Conservation (phyloP, 2,888 invertebrate genomes). For the Pyrrhosoma nymphula region DNA sequence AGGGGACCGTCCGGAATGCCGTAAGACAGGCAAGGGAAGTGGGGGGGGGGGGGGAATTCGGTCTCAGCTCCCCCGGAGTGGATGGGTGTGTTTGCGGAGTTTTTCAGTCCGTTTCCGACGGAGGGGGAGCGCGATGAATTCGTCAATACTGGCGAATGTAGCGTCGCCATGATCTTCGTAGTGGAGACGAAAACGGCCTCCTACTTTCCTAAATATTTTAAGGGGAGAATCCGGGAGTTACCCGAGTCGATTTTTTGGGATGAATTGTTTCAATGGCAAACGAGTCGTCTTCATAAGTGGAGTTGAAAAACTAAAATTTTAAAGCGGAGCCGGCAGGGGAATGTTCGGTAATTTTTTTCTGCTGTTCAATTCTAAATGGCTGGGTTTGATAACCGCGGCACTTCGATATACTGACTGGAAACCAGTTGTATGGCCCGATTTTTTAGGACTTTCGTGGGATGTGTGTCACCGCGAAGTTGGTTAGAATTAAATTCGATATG, state of each 20-base stretch:
- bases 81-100: slow-evolving; percentile 1
- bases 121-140: neutral
- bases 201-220: neutral
- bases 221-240: neutral
- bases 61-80: neutral
- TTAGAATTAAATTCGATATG: too few relatives aligned
- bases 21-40: neutral
- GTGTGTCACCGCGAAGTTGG: too few relatives aligned
- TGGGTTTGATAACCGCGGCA: too few relatives aligned
- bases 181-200: neutral
- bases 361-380: too few relatives aligned
- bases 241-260: neutral
- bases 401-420: too few relatives aligned
- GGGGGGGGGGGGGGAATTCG: neutral
- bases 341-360: too few relatives aligned
- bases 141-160: neutral
- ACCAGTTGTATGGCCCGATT: too few relatives aligned
- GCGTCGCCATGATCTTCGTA: neutral
- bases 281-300: neutral
- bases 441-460: too few relatives aligned
- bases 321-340: too few relatives aligned
- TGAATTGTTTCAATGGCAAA: neutral
- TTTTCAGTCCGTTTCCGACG: neutral
- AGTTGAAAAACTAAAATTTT: too few relatives aligned
- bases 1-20: neutral